Conservation (phyloP, 2,888 invertebrate species). For the Chouioia cunea region DNA sequence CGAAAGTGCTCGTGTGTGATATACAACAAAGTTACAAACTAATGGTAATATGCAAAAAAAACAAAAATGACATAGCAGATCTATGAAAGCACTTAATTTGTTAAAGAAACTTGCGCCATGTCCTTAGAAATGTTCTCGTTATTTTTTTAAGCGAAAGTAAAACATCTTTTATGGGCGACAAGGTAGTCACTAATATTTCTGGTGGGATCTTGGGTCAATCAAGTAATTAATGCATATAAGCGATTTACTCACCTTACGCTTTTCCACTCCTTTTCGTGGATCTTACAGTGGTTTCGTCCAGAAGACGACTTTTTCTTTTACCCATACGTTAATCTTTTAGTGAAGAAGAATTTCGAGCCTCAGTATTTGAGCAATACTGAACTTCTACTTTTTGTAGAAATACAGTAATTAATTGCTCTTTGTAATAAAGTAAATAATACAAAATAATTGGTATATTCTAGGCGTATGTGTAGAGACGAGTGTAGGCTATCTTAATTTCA, state of each 20-base stretch:
- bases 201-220: conserved; percentile 24
- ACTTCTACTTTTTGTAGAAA: conserved; percentile 30
- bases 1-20: conserved; percentile 54
- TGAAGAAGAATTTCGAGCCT: conserved; percentile 32
- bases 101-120: conserved; percentile 40
- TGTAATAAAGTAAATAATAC: conserved; percentile 54
- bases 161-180: conserved; percentile 16
- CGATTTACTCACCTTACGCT: conserved; percentile 33
- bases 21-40: conserved; percentile 48
- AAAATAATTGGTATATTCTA: conserved; percentile 52
- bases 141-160: conserved; percentile 43
- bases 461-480: conserved; percentile 53
- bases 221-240: conserved; percentile 31
- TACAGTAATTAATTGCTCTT: conserved; percentile 30
- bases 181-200: conserved; percentile 26
- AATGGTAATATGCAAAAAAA: conserved; percentile 47
- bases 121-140: conserved; percentile 42
- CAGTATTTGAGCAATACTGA: conserved; percentile 43
- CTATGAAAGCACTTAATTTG: conserved; percentile 44
- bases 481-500: conserved; percentile 57
- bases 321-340: conserved; percentile 32
- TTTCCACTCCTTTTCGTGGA: conserved; percentile 35
- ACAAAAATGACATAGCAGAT: conserved; percentile 48
- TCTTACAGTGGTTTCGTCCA: conserved; percentile 37
- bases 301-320: conserved; percentile 26